Base-by-base conservation (phyloP, 2,888 invertebrate genomes). In the Aphidius colemani region DNA sequence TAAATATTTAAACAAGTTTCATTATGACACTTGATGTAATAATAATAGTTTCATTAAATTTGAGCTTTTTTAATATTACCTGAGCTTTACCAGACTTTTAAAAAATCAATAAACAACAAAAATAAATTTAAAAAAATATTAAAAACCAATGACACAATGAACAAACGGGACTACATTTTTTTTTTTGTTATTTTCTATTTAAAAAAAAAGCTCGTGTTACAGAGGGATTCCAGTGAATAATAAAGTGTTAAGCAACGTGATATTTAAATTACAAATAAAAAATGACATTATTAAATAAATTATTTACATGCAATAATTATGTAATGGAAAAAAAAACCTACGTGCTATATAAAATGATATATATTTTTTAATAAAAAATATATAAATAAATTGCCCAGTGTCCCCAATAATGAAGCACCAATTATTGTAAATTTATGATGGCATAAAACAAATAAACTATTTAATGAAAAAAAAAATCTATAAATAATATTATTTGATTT, bases 271-370 rank as follows among this genome's bases (percentile, higher is more conserved):
- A 18, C 6, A 51, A 51, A 18, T 2, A 18, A 18, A 18, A 18
- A 51, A 51, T 51, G n/a, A 30, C 49, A 7, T 11, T 49, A 13
- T n/a, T 49, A n/a, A 49, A 49, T 49, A 7, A 49, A 44, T 11
- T 30, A 67, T 64, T 69, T 59, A 61, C 63, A 73, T 71, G 71
- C 74, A 72, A 71, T 70, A 73, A 70, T 71, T 66, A 69, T 74
- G 66, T 73, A 74, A 74, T 71, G 73, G 73, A 74, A 75, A 72
- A 70, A 74, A 71, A 73, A 71, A 78, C 80, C 79, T 80, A 80
- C 79, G 79, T 80, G 79, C 76, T 72, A 78, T 73, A 74, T 70
- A 73, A 77, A 71, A 77, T 73, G 72, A 72, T 75, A 78, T 74
- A 75, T 72, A 75, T 75, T 74, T 77, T 75, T 76, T 74, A 74